Percentiles rank a stretch among this genome's conserved stretches.
These are phyloP conservation scores for Glossophaga mutica DNA, from an alignment of 2,797 vertebrate genomes.

Conservation along the genomic window DNA sequence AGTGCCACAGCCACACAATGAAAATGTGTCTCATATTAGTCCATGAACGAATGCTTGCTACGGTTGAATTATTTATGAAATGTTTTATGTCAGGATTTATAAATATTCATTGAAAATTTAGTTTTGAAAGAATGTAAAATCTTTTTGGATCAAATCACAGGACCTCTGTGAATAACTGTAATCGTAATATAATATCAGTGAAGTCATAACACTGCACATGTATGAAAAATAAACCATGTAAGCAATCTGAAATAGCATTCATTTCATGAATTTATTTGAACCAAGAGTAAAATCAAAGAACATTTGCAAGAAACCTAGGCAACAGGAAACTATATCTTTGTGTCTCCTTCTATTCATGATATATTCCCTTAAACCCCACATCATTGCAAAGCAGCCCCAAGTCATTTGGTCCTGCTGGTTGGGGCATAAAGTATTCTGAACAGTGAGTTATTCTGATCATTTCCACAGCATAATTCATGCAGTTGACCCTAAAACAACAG, in stretches of 20 bases:
- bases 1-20: background rate
- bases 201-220: background rate
- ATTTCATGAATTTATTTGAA: conserved; percentile 25
- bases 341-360: background rate
- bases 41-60: background rate
- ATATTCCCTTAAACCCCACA: background rate
- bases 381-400: background rate
- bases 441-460: background rate
- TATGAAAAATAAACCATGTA: background rate
- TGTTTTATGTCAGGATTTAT: background rate
- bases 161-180: background rate
- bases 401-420: background rate
- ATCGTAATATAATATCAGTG: background rate
- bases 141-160: background rate
- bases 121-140: conserved; percentile 18
- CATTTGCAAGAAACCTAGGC: background rate
- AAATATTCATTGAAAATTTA: conserved; percentile 24
- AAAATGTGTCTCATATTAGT: background rate
- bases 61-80: background rate
- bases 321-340: background rate
- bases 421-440: background rate
- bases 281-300: conserved; percentile 14
- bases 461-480: background rate
- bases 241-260: background rate
- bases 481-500: background rate